Percentiles rank a stretch among this genome's conserved stretches.
These are phyloP conservation scores for Apostichopus californicus DNA, from an alignment of 35 echinoderm and acorn worm genomes.

Conservation along the genomic window DNA sequence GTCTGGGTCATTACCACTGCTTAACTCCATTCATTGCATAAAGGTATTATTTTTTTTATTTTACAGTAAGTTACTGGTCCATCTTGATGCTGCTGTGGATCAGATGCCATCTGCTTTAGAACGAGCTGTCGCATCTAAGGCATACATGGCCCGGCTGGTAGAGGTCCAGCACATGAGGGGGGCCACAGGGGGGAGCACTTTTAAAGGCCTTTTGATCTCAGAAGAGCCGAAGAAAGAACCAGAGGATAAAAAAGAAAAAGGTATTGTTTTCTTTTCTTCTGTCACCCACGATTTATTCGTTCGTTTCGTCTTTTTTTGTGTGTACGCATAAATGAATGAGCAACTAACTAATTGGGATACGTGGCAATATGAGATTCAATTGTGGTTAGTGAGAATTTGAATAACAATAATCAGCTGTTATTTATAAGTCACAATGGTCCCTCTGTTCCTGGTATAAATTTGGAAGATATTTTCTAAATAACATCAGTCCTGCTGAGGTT, in stretches of 20 bases:
- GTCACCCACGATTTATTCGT: not conserved
- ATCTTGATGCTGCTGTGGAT: conserved; percentile 85
- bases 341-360: too few relatives aligned
- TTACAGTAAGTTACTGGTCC: conserved; percentile 80
- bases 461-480: too few relatives aligned
- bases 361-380: too few relatives aligned
- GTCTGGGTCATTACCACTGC: not conserved
- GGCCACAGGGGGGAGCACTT: conserved; percentile 79
- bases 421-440: too few relatives aligned
- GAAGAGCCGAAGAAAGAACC: conserved; percentile 16
- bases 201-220: conserved; percentile 66
- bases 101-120: conserved; percentile 83
- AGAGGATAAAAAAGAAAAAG: not conserved
- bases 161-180: conserved; percentile 97
- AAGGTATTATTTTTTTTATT: too few relatives aligned
- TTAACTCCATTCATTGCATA: too few relatives aligned
- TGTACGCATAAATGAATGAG: too few relatives aligned
- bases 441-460: too few relatives aligned
- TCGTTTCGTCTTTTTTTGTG: too few relatives aligned
- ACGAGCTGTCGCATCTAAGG: conserved; percentile 88
- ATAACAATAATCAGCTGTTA: too few relatives aligned
- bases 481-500: too few relatives aligned
- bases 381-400: too few relatives aligned
- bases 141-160: conserved; percentile 85
- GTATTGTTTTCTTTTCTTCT: not conserved